Base-by-base conservation (phyloP, 35 echinoderm and acorn worm species). In the Ptychodera flava region DNA sequence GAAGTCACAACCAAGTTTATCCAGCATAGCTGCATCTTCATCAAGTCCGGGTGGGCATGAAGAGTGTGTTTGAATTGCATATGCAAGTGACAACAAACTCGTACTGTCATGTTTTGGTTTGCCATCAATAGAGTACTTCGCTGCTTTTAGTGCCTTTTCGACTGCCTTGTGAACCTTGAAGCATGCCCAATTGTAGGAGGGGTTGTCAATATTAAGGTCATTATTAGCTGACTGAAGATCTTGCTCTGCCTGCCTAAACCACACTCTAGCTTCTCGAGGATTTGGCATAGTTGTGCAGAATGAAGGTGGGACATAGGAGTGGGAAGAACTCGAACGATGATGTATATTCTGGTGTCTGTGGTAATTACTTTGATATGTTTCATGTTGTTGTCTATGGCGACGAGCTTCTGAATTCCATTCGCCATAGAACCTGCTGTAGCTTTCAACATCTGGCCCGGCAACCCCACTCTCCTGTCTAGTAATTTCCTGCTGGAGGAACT, bases 401-500 rank as follows among this genome's bases (percentile, higher is more conserved):
- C 6, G 6, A 64, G 45, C 45, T 64, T 64, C 45, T 12, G 6
- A 6, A 64, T 64, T 22, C 45, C 45, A 64, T 64, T 64, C 22
- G 22, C 22, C 45, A 64, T 64, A 64, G 45, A 64, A 64, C 22
- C 45, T 64, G 22, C 45, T 64, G 34, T 52, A 89, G 0, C 35
- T 33, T 28, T 81, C 77, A 28, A 29, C 16, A 81, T 33, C 81
- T 0, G 35, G 29, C 1, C 12, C 0, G n/a, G n/a, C n/a, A n/a
- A n/a, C n/a, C 1, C 35, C 28, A 14, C 30, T 27, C 32, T 89
- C 79, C 22, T 52, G 28, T 33, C 87, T 81, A 16, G 53, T 30
- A 34, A 89, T 89, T 82, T 89, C 87, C 12, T 38, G 27, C 77
- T 33, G 35, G 0, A 89, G 87, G 34, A 82, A 89, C 31, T 89